These are phyloP conservation scores for Eulemur mongoz DNA, from an alignment of 2,797 vertebrate genomes.

Conservation along the genomic window DNA sequence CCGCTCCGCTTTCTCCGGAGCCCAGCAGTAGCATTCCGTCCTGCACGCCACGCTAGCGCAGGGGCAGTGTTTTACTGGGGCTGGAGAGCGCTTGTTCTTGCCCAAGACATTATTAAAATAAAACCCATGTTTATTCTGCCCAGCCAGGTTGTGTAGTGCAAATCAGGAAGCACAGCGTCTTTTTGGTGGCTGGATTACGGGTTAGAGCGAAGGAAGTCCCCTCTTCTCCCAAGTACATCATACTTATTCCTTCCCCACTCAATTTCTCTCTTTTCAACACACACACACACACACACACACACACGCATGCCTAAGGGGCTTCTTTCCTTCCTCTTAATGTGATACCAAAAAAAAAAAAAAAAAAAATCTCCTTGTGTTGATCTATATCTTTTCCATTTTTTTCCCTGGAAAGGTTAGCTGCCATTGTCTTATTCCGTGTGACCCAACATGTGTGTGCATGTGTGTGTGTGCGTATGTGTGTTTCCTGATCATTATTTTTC, in stretches of 20 bases:
- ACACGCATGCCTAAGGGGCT: fast-evolving
- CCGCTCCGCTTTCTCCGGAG: neutral
- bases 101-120: neutral
- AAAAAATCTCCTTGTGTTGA: conserved; percentile 19
- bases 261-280: neutral
- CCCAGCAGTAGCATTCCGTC: neutral
- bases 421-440: neutral
- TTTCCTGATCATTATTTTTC: conserved; percentile 62
- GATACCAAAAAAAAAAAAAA: neutral
- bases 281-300: fast-evolving
- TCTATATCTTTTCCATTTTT: neutral
- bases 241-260: neutral
- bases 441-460: neutral
- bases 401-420: conserved; percentile 2
- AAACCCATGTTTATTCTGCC: neutral
- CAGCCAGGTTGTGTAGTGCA: neutral
- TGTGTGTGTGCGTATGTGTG: too few species aligned
- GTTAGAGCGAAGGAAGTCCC: neutral
- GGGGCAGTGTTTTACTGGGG: neutral
- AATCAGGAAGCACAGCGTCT: neutral
- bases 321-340: neutral
- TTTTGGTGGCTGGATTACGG: neutral
- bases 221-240: neutral
- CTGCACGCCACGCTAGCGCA: neutral
- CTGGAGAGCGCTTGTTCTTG: neutral